Evolutionary conservation across 2,888 invertebrate species (phyloP).

Genomic region (Parnassius smintheus): DNA sequence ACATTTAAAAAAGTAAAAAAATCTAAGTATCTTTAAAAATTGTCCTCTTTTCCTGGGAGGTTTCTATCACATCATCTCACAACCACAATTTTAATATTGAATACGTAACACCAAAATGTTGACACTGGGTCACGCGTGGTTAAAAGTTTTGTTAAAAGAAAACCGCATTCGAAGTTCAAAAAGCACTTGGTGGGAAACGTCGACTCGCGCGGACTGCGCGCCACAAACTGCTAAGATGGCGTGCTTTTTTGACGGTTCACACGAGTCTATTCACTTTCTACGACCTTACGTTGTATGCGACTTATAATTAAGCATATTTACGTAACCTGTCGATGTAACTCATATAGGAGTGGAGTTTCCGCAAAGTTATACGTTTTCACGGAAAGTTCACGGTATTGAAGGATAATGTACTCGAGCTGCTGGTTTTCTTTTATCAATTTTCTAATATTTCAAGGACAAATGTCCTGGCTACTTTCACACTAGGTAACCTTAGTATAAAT

Average conservation of each 20-base stretch:
- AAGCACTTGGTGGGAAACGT: conserved; percentile 66
- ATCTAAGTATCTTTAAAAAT: conserved; percentile 39
- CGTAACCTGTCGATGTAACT: conserved; percentile 74
- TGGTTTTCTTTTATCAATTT: neutral
- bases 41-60: conserved; percentile 45
- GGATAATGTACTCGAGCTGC: conserved; percentile 1
- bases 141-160: conserved; percentile 39
- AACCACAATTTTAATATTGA: conserved; percentile 44
- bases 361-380: conserved; percentile 43
- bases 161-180: conserved; percentile 60
- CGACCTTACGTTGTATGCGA: conserved; percentile 79
- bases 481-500: too few relatives aligned
- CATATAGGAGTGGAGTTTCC: conserved; percentile 58
- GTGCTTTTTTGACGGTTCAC: conserved; percentile 77
- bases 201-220: conserved; percentile 66
- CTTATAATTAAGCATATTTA: conserved; percentile 78
- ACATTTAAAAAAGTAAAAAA: conserved; percentile 44
- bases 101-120: conserved; percentile 39
- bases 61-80: conserved; percentile 68
- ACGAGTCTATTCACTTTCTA: conserved; percentile 81
- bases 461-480: too few relatives aligned
- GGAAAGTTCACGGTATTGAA: conserved; percentile 18
- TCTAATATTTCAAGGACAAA: too few relatives aligned
- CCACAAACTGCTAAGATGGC: conserved; percentile 78
- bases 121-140: conserved; percentile 59